These are phyloP conservation scores for Podargus strigoides DNA, from an alignment of 2,797 vertebrate species.

Conservation along the genomic window DNA sequence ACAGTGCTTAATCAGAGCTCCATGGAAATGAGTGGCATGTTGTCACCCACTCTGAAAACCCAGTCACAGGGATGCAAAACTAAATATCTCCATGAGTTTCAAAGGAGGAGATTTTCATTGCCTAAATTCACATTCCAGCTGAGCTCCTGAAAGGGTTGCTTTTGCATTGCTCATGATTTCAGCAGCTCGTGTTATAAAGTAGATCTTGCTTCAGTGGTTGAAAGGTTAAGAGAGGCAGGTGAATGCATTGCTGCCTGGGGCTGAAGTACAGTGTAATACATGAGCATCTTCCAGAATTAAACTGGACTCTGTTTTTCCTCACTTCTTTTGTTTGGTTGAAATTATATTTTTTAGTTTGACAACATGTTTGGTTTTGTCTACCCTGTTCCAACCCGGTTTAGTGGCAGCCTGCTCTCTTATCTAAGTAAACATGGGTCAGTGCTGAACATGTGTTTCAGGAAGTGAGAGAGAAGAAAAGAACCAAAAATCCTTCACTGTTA, in stretches of 20 bases:
- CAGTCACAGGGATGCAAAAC: background rate
- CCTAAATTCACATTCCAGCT: background rate
- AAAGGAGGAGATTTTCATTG: background rate
- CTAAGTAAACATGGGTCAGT: background rate
- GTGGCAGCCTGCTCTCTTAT: background rate
- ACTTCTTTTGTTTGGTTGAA: background rate
- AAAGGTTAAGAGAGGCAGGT: background rate
- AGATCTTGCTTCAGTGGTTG: background rate
- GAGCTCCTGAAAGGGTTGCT: background rate
- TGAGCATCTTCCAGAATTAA: background rate
- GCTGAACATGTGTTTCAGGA: background rate
- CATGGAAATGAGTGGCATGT: background rate
- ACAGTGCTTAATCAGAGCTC: background rate
- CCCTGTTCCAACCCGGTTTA: background rate
- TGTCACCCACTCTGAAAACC: background rate
- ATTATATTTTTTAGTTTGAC: background rate
- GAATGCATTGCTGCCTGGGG: background rate
- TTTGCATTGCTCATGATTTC: background rate
- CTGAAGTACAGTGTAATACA: background rate
- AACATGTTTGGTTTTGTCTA: background rate
- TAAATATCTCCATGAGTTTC: background rate
- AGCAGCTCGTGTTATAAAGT: background rate
- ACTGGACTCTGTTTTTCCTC: background rate
- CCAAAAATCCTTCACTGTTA: background rate
- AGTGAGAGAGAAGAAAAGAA: background rate